These are phyloP conservation scores for Oceanodroma tethys DNA, from an alignment of 2,113 vertebrate species.

Conservation along the genomic window DNA sequence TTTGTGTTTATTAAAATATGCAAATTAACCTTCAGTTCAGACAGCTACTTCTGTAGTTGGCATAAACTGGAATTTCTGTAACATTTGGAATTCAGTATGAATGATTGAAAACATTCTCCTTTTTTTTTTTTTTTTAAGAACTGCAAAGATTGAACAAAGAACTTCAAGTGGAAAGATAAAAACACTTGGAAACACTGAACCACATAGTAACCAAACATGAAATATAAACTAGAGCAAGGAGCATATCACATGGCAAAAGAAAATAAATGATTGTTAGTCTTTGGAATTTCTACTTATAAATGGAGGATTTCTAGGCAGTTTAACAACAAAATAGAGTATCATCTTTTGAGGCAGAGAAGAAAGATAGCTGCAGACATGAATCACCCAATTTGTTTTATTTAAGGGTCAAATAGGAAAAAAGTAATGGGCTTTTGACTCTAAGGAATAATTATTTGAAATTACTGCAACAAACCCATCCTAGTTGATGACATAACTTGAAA, in stretches of 20 bases:
- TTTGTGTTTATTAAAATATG: not conserved
- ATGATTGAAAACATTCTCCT: not conserved
- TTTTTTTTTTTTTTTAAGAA: not conserved
- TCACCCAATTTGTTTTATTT: not conserved
- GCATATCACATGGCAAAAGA: not conserved
- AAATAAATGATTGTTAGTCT: not conserved
- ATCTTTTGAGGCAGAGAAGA: not conserved
- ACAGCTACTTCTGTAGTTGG: not conserved
- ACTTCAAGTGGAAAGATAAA: not conserved
- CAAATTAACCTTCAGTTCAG: not conserved
- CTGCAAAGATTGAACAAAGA: not conserved
- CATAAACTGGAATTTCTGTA: not conserved
- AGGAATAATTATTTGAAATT: not conserved
- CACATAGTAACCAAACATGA: not conserved
- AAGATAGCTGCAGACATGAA: not conserved
- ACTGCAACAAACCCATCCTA: not conserved
- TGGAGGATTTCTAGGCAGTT: not conserved
- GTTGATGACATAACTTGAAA: not conserved
- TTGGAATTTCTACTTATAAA: not conserved
- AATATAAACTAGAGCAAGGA: not conserved
- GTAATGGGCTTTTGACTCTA: not conserved
- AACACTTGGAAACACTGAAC: not conserved
- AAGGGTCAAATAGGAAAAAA: not conserved
- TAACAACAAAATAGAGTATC: not conserved
- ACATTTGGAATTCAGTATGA: not conserved